These are phyloP conservation scores for Squalus acanthias DNA, from an alignment of 2,797 vertebrate genomes.

Conservation along the genomic window DNA sequence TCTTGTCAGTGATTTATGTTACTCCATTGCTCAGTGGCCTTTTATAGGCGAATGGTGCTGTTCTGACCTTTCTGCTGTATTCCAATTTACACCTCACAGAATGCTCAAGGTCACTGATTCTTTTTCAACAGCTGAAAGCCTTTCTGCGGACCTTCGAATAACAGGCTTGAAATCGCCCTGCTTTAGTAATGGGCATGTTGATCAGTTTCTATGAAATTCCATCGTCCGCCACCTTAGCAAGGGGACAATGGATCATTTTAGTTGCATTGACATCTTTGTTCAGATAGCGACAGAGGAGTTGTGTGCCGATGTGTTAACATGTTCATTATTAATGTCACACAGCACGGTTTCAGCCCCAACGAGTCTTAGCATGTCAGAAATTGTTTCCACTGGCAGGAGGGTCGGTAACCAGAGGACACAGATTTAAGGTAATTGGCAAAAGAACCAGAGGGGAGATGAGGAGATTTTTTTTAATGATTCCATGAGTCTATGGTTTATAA, in stretches of 20 bases:
- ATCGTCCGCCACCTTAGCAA: not conserved
- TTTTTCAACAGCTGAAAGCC: not conserved
- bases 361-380: not conserved
- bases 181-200: not conserved
- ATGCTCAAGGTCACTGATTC: not conserved
- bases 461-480: not conserved
- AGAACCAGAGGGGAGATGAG: not conserved
- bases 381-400: not conserved
- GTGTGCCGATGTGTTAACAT: not conserved
- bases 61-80: not conserved
- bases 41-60: not conserved
- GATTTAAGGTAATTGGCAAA: not conserved
- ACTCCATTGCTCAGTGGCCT: not conserved
- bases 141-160: not conserved
- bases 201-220: not conserved
- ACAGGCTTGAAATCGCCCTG: not conserved
- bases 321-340: not conserved
- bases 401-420: not conserved
- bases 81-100: not conserved
- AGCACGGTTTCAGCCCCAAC: not conserved
- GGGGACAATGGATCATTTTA: not conserved
- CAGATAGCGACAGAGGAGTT: not conserved
- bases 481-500: not conserved
- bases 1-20: not conserved
- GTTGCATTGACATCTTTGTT: not conserved